Evolutionary conservation across 2,888 invertebrate genomes (phyloP).

Genomic region (Volucella inflata): DNA sequence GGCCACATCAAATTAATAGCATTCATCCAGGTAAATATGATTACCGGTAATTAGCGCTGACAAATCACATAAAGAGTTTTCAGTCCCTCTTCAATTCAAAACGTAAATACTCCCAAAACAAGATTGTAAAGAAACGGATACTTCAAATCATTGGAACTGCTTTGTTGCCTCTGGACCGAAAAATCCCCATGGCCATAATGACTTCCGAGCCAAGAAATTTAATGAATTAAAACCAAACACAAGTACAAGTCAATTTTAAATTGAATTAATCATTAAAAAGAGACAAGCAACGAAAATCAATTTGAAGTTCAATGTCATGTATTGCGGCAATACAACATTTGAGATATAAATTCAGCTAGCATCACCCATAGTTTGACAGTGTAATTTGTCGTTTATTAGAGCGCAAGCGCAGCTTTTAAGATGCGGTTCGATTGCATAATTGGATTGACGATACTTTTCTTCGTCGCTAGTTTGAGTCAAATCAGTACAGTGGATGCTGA

Average conservation of each 20-base stretch:
- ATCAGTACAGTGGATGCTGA: constrained; percentile 1
- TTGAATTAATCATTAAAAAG: not conserved
- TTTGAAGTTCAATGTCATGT: constrained; percentile 49
- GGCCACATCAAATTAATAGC: too few species aligned
- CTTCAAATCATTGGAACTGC: not conserved
- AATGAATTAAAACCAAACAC: not conserved
- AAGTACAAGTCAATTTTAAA: not conserved
- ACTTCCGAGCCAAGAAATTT: constrained; percentile 26
- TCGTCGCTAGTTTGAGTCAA: not conserved
- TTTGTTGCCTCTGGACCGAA: not conserved
- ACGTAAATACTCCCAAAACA: not conserved
- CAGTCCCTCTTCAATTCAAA: too few species aligned
- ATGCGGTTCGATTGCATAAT: constrained; percentile 26
- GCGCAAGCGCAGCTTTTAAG: constrained; percentile 1
- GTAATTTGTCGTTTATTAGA: constrained; percentile 1
- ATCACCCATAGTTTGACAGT: constrained; percentile 9
- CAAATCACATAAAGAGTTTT: too few species aligned
- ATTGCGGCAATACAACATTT: not conserved
- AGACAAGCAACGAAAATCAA: not conserved
- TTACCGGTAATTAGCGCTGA: too few species aligned
- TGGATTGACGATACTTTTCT: constrained; percentile 12
- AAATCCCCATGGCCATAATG: constrained; percentile 33
- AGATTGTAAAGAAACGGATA: not conserved
- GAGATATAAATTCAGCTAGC: constrained; percentile 40
- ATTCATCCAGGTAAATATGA: too few species aligned